Evolutionary conservation across 1,140 invertebrate species (phyloP).

Genomic region (Planococcus citri): DNA sequence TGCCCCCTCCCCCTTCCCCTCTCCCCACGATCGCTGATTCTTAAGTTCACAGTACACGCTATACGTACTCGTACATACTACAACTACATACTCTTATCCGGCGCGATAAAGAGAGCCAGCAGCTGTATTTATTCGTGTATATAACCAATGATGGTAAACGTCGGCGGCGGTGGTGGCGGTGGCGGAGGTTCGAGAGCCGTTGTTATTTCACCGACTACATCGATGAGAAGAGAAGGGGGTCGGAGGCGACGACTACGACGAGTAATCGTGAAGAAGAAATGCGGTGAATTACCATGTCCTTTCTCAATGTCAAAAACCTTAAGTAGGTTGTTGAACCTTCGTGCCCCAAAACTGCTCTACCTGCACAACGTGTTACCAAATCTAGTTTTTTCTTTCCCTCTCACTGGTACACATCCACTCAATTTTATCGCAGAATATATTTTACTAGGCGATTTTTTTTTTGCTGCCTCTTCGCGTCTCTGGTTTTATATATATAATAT

Average conservation of each 20-base stretch:
- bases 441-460: no score
- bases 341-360: conserved; percentile 14
- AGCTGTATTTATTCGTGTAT: background rate
- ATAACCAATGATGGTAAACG: conserved; percentile 16
- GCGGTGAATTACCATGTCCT: conserved; percentile 19
- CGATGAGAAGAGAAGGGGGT: background rate
- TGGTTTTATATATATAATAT: no score
- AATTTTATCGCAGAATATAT: no score
- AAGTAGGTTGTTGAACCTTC: conserved; percentile 18
- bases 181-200: no score
- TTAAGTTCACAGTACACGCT: background rate
- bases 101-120: background rate
- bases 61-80: background rate
- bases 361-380: conserved; percentile 5
- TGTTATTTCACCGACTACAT: no score
- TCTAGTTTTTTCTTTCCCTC: background rate
- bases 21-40: no score
- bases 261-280: conserved; percentile 11
- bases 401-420: no score
- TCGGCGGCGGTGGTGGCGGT: background rate
- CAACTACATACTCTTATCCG: background rate
- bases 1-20: no score
- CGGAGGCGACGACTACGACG: no score
- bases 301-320: conserved; percentile 19
- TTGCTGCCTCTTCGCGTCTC: no score